Base-by-base conservation (phyloP, 2,113 vertebrate genomes). In the Ascaphus truei region DNA sequence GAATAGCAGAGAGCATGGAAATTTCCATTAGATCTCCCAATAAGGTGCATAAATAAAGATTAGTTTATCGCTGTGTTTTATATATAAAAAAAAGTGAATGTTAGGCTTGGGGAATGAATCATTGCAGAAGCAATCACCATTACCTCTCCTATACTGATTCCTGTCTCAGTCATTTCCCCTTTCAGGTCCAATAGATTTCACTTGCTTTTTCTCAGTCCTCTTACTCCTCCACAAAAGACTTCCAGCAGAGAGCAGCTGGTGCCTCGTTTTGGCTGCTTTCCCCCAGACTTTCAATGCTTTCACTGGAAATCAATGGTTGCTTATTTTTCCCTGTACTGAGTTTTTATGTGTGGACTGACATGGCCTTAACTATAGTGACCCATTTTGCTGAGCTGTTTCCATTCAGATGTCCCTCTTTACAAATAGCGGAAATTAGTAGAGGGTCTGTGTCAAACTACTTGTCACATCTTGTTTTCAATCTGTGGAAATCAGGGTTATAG, bases 401-500 rank as follows among this genome's bases (percentile, higher is more conserved):
- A 90, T 92, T 91, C 83, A 90, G 80, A 88, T 65, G 63, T 79
- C 80, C 76, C 79, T 83, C 84, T 91, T 89, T 88, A 86, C 82
- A 89, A 91, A 89, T 33, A 90, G 83, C 82, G 86, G 91, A 92
- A 92, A 92, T 92, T 89, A 90, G 89, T 67, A 52, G 80, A 87
- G 80, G 84, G 82, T 79, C 79, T 41, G 83, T 87, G 90, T 91
- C 89, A 92, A 87, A 83, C 82, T 79, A 84, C 91, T 91, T 91
- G 90, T 92, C 90, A 92, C 91, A 92, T 89, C 91, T 88, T 92
- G 90, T 92, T 92, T 92, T 91, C 86, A 83, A 0, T 88, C 86
- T 88, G 85, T 90, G 84, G 81, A 88, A 86, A 91, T 91, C 85
- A 87, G 84, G 83, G 89, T 88, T 86, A 84, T 81, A 85, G 81